phyloP scores from a whole-genome alignment of 2,113 vertebrate genomes.

The Alectura lathami region DNA sequence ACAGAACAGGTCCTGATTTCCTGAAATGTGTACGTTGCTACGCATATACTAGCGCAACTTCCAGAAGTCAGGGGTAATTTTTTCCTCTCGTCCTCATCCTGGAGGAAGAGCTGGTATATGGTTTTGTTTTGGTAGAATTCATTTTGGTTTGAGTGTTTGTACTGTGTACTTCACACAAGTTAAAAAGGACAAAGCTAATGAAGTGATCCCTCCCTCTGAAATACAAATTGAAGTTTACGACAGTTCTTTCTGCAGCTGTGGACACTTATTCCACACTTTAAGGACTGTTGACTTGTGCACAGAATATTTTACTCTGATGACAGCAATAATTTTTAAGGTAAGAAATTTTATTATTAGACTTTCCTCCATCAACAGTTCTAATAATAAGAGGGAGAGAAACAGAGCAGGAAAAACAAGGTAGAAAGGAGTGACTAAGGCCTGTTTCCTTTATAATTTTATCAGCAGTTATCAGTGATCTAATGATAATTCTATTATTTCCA shows the following conservation, averaged over 20 bases:
- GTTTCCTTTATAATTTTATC: background rate
- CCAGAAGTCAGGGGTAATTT: background rate
- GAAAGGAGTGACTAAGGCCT: background rate
- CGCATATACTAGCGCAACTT: background rate
- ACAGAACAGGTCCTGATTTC: background rate
- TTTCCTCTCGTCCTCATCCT: background rate
- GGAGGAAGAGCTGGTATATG: background rate
- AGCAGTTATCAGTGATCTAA: background rate
- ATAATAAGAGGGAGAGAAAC: background rate
- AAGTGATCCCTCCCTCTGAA: background rate
- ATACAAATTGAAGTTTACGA: background rate
- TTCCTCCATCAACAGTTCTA: constrained; percentile 4
- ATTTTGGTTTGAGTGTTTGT: background rate
- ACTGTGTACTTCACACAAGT: background rate
- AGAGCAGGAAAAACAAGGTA: background rate
- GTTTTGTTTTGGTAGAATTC: background rate
- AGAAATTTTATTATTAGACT: constrained; percentile 33
- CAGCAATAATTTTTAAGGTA: background rate
- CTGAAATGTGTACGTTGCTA: background rate
- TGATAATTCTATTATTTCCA: background rate
- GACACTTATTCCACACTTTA: background rate
- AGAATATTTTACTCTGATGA: background rate
- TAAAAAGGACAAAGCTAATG: background rate
- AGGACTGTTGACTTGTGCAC: background rate
- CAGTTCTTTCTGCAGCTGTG: background rate